Base-by-base conservation (phyloP, 2,797 vertebrate species). In the Pseudotriccus pelzelni region DNA sequence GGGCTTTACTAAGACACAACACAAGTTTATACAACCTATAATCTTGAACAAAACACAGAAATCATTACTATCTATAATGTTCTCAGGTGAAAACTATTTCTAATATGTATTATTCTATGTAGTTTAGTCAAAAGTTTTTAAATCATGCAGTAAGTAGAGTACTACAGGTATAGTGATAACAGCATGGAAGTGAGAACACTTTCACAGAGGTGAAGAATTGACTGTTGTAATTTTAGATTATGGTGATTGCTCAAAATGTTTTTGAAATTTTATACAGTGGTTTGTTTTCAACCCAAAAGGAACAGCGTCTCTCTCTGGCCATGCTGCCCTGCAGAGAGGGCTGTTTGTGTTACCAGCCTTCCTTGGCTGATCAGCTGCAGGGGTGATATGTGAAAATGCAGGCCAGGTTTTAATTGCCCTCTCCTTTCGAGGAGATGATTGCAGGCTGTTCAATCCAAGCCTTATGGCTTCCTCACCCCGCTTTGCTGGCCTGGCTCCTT, bases 371-470 rank as follows among this genome's bases (percentile, higher is more conserved):
- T 47, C 43, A 44, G 55, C 68, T 83, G 27, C 68, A 80, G 82
- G 82, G 55, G 12, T 52, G 46, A 64, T 36, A 37, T 3, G 36
- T 9, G 39, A 76, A 84, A 91, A 47, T 13, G 23, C 69, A 73
- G 44, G 37, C 89, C 87, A 89, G 75, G 76, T 73, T 97, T 94
- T 95, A 84, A 94, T 47, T 77, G 60, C 41, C 39, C 44, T 87
- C 23, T 80, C 34, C 75, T 80, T 69, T 69, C 52, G 63, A 90
- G 63, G 55, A 90, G 39, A 60, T 24, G 75, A 52, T 25, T 91
- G 21, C 4, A 4, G 44, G 52, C 21, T 56, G 34, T 72, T 87
- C 56, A 89, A 84, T 84, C 43, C 60, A 87, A 92, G 79, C 75
- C 78, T 75, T 1, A 5, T 70, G 92, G 81, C 75, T 92, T 94